A percentile compares a stretch with the other conserved stretches of the same genome.
These are phyloP conservation scores for Aphelenchoides bicaudatus DNA, from an alignment of 2,888 invertebrate species.

Conservation along the genomic window DNA sequence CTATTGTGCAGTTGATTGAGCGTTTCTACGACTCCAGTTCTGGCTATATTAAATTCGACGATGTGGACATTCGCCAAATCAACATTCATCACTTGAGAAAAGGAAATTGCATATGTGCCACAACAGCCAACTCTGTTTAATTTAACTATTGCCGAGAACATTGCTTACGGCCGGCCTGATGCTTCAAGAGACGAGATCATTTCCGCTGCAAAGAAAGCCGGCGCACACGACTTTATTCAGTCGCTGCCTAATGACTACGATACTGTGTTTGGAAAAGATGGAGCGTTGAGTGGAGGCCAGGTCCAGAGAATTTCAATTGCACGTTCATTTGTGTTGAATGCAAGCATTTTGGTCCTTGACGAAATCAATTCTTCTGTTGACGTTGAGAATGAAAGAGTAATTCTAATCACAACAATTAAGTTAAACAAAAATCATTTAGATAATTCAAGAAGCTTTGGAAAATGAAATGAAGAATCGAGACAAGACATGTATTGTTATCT, in stretches of 20 bases:
- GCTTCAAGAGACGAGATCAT: not conserved
- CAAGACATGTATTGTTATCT: too few species aligned
- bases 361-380: not conserved
- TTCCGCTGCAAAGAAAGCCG: not conserved
- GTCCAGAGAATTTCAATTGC: slow-evolving; percentile 12
- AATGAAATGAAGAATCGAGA: too few species aligned
- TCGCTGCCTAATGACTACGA: slow-evolving; percentile 4
- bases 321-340: slow-evolving; percentile 3
- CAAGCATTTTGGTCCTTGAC: slow-evolving; percentile 4
- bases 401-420: too few species aligned
- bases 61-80: slow-evolving; percentile 20
- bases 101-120: slow-evolving; percentile 59
- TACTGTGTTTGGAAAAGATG: not conserved
- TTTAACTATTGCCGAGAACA: slow-evolving; percentile 5
- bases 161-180: slow-evolving; percentile 8
- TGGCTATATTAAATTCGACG: slow-evolving; percentile 25
- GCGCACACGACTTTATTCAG: slow-evolving; percentile 9
- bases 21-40: slow-evolving; percentile 37
- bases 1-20: slow-evolving; percentile 26
- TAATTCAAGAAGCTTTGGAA: too few species aligned
- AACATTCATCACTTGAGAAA: slow-evolving; percentile 48
- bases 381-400: not conserved
- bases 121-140: slow-evolving; percentile 5
- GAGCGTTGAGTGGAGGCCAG: not conserved
- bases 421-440: too few species aligned